Evolutionary conservation across 2,797 vertebrate genomes (phyloP).

Genomic region (Danio aesculapii): DNA sequence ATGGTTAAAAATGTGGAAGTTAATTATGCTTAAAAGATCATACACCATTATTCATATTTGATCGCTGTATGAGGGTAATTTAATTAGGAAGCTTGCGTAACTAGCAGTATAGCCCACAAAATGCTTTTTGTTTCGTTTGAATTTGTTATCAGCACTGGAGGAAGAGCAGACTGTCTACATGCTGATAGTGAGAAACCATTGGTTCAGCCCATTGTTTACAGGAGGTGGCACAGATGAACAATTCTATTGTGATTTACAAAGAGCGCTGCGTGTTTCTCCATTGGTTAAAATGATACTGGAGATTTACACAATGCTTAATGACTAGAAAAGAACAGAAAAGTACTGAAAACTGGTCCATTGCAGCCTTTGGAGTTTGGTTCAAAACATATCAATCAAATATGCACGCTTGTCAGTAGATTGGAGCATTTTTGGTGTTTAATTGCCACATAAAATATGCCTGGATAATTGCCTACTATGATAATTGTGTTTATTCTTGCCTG

Average conservation of each 20-base stretch:
- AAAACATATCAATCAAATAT: conserved; percentile 9
- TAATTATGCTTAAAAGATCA: conserved; percentile 17
- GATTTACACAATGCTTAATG: conserved; percentile 6
- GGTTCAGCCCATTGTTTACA: conserved; percentile 28
- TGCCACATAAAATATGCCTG: conserved; percentile 35
- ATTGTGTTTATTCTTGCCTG: conserved; percentile 39
- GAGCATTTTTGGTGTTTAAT: conserved; percentile 22
- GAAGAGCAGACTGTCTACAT: conserved; percentile 13
- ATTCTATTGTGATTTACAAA: conserved; percentile 36
- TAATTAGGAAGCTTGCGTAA: conserved; percentile 4
- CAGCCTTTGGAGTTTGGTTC: conserved; percentile 9
- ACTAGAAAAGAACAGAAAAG: conserved; percentile 11
- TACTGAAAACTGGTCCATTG: conserved; percentile 13
- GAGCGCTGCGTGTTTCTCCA: background rate
- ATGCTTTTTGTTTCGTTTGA: conserved; percentile 21
- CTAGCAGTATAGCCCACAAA: background rate
- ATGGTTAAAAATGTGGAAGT: background rate
- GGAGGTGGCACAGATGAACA: background rate
- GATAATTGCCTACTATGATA: conserved; percentile 43
- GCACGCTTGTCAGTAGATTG: background rate
- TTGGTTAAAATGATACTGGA: conserved; percentile 24
- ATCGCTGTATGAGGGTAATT: background rate
- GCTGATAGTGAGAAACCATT: conserved; percentile 21
- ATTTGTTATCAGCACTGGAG: conserved; percentile 26
- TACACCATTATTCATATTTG: conserved; percentile 20